Evolutionary conservation across 2,113 vertebrate species (phyloP).

Genomic region (Ovis canadensis): DNA sequence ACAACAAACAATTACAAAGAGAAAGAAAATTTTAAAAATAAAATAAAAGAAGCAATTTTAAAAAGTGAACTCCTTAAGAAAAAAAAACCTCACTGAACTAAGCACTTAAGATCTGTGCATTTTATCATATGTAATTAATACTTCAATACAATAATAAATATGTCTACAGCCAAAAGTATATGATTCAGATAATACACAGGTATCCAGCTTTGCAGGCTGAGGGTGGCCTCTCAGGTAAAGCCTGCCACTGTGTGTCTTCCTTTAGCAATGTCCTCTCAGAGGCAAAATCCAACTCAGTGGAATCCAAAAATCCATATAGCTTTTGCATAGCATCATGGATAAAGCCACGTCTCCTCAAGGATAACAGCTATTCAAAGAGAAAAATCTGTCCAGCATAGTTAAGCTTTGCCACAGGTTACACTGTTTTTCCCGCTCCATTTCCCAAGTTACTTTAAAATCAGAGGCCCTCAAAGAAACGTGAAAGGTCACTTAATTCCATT

Average conservation of each 20-base stretch:
- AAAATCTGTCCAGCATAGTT: neutral
- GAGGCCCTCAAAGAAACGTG: neutral
- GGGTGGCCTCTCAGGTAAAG: neutral
- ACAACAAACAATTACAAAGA: neutral
- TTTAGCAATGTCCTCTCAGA: neutral
- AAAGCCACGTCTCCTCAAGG: neutral
- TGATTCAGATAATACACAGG: neutral
- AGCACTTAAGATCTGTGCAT: neutral
- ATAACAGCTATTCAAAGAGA: neutral
- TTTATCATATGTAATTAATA: neutral
- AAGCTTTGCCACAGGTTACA: neutral
- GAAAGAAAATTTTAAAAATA: neutral
- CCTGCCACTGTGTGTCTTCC: neutral
- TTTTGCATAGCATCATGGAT: neutral
- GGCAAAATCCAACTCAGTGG: neutral
- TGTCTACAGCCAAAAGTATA: neutral
- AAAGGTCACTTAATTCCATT: neutral
- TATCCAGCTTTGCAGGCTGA: neutral
- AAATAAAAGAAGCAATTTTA: neutral
- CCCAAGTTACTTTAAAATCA: slow-evolving; percentile 9
- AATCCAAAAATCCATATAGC: neutral
- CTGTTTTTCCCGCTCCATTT: neutral
- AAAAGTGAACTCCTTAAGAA: neutral
- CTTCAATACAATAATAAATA: neutral
- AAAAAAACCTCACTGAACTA: neutral